These are phyloP conservation scores for Hydrocynus forskahlii DNA, from an alignment of 2,797 vertebrate genomes.

Conservation along the genomic window DNA sequence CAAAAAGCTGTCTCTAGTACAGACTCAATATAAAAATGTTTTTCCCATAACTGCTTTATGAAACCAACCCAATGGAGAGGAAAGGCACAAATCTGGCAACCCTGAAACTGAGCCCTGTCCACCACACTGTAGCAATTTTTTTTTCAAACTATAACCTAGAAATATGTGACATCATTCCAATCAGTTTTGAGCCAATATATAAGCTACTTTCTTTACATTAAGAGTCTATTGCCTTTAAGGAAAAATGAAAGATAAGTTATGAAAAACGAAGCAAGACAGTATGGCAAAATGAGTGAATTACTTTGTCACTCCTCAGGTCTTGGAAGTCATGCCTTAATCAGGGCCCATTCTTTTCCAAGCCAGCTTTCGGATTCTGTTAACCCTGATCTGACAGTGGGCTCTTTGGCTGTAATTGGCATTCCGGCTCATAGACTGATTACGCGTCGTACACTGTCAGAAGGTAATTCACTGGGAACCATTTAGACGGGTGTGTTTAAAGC, in stretches of 20 bases:
- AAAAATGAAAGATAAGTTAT: no score
- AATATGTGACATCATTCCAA: no score
- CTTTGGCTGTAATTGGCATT: conserved; percentile 53
- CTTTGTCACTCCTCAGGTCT: background rate
- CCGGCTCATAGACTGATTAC: conserved; percentile 51
- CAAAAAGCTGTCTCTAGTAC: no score
- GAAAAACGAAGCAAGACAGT: background rate
- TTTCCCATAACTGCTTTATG: no score
- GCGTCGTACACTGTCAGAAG: conserved; percentile 46
- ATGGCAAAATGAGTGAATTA: background rate
- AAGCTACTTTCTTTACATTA: background rate
- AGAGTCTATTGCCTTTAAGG: background rate
- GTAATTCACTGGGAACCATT: conserved; percentile 42
- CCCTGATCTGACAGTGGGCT: conserved; percentile 1
- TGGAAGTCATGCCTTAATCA: conserved; percentile 11
- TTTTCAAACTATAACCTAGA: no score
- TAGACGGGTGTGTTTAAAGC: conserved; percentile 54
- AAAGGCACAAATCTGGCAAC: no score
- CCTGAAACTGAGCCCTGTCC: no score
- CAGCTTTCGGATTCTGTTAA: conserved; percentile 13
- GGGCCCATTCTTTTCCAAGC: background rate
- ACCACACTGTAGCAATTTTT: no score
- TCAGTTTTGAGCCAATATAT: no score
- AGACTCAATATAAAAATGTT: no score
- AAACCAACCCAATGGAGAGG: no score